Percentiles rank a stretch among this genome's conserved stretches.
Evolutionary conservation across 2,797 vertebrate species (phyloP).

Genomic region (Liasis olivaceus): DNA sequence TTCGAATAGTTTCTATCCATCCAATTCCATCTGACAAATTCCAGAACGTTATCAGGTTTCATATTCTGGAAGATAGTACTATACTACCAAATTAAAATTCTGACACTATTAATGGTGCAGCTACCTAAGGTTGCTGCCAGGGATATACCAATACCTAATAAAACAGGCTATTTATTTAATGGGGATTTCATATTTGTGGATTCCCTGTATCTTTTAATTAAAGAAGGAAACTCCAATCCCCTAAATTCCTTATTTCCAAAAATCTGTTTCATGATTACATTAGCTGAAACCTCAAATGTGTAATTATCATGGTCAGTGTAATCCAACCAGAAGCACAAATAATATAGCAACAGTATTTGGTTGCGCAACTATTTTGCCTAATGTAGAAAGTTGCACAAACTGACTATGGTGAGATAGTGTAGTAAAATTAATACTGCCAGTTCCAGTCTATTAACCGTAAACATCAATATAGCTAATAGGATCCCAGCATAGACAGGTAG

Average conservation of each 20-base stretch:
- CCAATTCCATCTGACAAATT: too few relatives aligned
- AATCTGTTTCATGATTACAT: background rate
- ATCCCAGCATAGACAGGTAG: background rate
- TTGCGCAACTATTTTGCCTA: background rate
- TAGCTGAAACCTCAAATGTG: background rate
- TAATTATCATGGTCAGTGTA: background rate
- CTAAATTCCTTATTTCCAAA: background rate
- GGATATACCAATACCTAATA: background rate
- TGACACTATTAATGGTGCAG: background rate
- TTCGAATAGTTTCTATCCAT: too few relatives aligned
- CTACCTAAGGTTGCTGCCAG: background rate
- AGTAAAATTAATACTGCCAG: background rate
- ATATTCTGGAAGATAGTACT: background rate
- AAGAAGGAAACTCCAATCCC: slow-evolving; percentile 15
- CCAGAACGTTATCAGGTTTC: background rate
- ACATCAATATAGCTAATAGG: background rate
- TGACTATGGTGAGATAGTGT: background rate
- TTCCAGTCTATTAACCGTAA: background rate
- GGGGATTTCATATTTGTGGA: background rate
- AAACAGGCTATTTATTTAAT: slow-evolving; percentile 32
- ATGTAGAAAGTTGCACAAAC: background rate
- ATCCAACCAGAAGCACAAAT: background rate
- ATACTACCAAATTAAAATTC: slow-evolving; percentile 16
- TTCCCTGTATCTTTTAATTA: slow-evolving; percentile 1
- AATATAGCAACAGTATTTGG: background rate